These are phyloP conservation scores for Ceraclea dissimilis DNA, from an alignment of 2,888 invertebrate species.

Conservation along the genomic window DNA sequence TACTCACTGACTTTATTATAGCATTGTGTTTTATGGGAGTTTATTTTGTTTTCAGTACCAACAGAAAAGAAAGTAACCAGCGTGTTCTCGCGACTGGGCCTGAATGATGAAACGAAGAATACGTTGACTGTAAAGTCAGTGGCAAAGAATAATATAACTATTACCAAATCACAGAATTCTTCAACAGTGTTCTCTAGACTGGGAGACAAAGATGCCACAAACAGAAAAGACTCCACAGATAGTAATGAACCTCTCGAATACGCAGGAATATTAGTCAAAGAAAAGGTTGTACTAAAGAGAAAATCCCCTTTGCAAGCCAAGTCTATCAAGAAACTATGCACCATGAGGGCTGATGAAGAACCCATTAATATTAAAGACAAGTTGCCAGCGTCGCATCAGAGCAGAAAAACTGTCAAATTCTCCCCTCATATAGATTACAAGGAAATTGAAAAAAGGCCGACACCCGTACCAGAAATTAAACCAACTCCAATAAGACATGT, in stretches of 20 bases:
- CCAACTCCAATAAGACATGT: slow-evolving; percentile 10
- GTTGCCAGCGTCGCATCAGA: slow-evolving; percentile 34
- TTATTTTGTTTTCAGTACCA: neutral
- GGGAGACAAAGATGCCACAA: slow-evolving; percentile 33
- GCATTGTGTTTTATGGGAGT: neutral
- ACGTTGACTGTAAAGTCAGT: neutral
- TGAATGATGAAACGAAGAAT: slow-evolving; percentile 15
- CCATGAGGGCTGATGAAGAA: slow-evolving; percentile 44
- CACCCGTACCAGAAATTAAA: neutral
- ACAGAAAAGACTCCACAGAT: slow-evolving; percentile 12
- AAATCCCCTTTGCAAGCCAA: slow-evolving; percentile 32
- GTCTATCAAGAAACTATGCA: slow-evolving; percentile 34
- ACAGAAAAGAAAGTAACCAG: slow-evolving; percentile 30
- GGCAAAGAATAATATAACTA: neutral
- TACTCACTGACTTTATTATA: neutral
- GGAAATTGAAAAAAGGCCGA: slow-evolving; percentile 34
- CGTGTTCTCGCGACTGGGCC: slow-evolving; percentile 43
- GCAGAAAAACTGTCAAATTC: slow-evolving; percentile 41
- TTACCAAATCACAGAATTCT: slow-evolving; percentile 22
- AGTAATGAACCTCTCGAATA: slow-evolving; percentile 37
- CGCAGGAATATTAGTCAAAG: slow-evolving; percentile 37
- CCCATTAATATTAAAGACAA: slow-evolving; percentile 42
- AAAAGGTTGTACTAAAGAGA: slow-evolving; percentile 33
- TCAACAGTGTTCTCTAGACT: slow-evolving; percentile 41
- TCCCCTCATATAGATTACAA: slow-evolving; percentile 42